A percentile compares a stretch with the other conserved stretches of the same genome.
These are phyloP conservation scores for Leucopsar rothschildi DNA, from an alignment of 2,113 vertebrate genomes.

Conservation along the genomic window DNA sequence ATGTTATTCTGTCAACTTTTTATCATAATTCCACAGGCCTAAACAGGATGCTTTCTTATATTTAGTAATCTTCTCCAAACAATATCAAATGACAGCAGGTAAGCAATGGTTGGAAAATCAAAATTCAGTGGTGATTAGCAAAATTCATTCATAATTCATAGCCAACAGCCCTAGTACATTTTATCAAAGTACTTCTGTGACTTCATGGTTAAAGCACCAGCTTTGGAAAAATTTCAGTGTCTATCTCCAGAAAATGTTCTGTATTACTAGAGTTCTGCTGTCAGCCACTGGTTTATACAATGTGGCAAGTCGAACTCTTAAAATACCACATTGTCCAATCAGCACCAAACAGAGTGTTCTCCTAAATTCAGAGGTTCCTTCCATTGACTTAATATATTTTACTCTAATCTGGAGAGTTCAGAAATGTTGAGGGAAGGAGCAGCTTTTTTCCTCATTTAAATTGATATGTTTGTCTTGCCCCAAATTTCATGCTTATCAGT, in stretches of 20 bases:
- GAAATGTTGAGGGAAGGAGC: background rate
- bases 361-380: background rate
- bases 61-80: background rate
- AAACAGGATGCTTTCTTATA: background rate
- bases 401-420: background rate
- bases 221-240: background rate
- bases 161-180: background rate
- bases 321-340: background rate
- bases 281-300: background rate
- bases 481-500: background rate
- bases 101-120: background rate
- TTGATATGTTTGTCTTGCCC: background rate
- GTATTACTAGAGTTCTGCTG: background rate
- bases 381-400: background rate
- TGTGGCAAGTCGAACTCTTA: background rate
- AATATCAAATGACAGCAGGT: background rate
- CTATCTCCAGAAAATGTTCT: background rate
- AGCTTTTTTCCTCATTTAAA: background rate
- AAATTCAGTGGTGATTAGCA: background rate
- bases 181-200: background rate
- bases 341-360: background rate
- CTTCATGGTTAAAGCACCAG: background rate
- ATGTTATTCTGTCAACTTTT: background rate
- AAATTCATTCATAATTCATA: conserved; percentile 36
- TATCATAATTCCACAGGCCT: background rate